Evolutionary conservation across 2,797 vertebrate species (phyloP).

Genomic region (Sphenopsis melanotis): DNA sequence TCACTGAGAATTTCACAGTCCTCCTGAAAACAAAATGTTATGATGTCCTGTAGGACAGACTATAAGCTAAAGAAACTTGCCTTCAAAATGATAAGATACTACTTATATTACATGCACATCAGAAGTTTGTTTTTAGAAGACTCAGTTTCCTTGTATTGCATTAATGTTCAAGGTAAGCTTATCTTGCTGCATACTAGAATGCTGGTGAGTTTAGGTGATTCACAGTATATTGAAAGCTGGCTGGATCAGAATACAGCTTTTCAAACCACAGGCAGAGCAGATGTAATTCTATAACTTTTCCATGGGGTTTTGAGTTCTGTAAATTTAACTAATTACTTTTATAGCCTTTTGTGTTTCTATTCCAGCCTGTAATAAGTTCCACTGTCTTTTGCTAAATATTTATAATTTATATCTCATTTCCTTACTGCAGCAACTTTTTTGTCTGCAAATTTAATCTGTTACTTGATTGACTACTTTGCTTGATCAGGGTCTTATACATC

Average conservation of each 20-base stretch:
- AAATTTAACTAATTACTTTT: neutral
- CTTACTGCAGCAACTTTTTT: neutral
- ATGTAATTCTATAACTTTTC: neutral
- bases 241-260: neutral
- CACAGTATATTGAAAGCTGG: neutral
- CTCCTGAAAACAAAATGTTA: neutral
- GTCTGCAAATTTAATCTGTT: neutral
- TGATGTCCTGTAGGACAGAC: neutral
- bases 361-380: neutral
- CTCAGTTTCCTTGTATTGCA: neutral
- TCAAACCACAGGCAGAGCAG: neutral
- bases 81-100: neutral
- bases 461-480: neutral
- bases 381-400: neutral
- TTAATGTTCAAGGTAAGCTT: neutral
- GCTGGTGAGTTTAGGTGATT: slow-evolving; percentile 31
- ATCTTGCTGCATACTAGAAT: neutral
- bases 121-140: neutral
- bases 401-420: neutral
- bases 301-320: neutral
- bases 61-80: neutral
- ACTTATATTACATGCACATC: neutral
- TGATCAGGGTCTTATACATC: neutral
- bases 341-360: neutral
- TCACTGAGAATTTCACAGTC: neutral